Base-by-base conservation (phyloP, 2,888 invertebrate species). In the Myathropa florea region DNA sequence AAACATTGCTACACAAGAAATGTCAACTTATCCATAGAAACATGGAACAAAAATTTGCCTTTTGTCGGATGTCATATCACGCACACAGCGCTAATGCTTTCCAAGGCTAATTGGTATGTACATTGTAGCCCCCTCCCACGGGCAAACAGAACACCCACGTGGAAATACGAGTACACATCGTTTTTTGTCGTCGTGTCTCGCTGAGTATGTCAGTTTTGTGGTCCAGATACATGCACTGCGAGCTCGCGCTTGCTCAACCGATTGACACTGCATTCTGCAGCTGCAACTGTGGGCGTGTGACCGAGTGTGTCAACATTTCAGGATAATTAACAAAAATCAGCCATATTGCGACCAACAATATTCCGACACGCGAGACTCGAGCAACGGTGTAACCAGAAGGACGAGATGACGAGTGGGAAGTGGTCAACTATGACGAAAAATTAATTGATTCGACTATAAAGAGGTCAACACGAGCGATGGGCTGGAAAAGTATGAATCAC, bases 301-400 rank as follows among this genome's bases (percentile, higher is more conserved):
- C 46, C 4, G 26, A n/a, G n/a, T n/a, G 21, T 63, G 14, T 18
- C 46, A 65, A 65, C 55, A 30, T 55, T 68, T 68, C 55, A 68
- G 23, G 23, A 57, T 55, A 68, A 68, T 68, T 55, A 55, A 30
- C 10, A 21, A 68, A 30, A 30, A 28, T 12, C 26, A 14, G n/a
- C 46, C 46, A 46, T 1, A 46, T 1, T 46, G 39, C 7, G 18
- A 21, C 10, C 10, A 21, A 21, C 18, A 33, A 30, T 30, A 61
- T 30, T 30, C 33, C 21, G 33, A 18, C 36, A 63, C 33, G 4
- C 21, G 12, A 6, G n/a, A n/a, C n/a, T n/a, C n/a, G n/a, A 57
- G 33, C 4, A 33, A 68, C 24, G 33, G 68, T 36, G 33, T 46
- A 39, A 60, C 60, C 3, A 1, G 39, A 3, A 28, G 70, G 70